Conservation (phyloP, 2,113 vertebrate genomes). For the Eudyptes chrysolophus region DNA sequence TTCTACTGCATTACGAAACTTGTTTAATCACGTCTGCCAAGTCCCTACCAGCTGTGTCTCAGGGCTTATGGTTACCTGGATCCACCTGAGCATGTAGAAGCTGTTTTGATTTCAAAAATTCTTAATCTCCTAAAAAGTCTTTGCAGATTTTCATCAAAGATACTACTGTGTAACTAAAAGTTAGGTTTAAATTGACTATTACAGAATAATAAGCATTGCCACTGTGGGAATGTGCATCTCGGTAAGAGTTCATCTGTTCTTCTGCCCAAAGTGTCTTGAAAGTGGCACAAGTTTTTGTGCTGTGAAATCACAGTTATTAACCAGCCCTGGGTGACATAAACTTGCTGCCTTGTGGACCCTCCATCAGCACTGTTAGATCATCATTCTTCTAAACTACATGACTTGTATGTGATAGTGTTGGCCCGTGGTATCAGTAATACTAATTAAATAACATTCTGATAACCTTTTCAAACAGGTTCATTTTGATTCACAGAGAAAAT, state of each 20-base stretch:
- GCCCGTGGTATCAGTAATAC: neutral
- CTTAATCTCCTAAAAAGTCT: neutral
- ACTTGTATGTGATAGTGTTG: neutral
- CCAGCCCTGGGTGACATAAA: neutral
- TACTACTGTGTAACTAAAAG: neutral
- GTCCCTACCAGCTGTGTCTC: neutral
- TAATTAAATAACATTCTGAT: neutral
- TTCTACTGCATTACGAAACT: neutral
- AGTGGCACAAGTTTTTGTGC: neutral
- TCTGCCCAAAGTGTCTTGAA: neutral
- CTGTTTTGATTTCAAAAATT: neutral
- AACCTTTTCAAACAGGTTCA: neutral
- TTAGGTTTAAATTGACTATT: neutral
- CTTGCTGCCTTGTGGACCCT: neutral
- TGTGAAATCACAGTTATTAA: neutral
- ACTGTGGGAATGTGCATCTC: neutral
- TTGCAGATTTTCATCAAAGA: neutral
- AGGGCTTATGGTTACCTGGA: rapidly evolving
- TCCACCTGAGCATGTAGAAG: neutral
- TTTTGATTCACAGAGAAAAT: neutral
- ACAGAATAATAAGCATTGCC: neutral
- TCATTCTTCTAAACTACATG: neutral
- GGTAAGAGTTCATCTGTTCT: neutral
- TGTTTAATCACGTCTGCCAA: neutral
- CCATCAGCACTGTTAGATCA: neutral